Percentiles rank a stretch among this genome's conserved stretches.
phyloP scores from a whole-genome alignment of 2,797 vertebrate species.

The Enteromius unitaeniatus region DNA sequence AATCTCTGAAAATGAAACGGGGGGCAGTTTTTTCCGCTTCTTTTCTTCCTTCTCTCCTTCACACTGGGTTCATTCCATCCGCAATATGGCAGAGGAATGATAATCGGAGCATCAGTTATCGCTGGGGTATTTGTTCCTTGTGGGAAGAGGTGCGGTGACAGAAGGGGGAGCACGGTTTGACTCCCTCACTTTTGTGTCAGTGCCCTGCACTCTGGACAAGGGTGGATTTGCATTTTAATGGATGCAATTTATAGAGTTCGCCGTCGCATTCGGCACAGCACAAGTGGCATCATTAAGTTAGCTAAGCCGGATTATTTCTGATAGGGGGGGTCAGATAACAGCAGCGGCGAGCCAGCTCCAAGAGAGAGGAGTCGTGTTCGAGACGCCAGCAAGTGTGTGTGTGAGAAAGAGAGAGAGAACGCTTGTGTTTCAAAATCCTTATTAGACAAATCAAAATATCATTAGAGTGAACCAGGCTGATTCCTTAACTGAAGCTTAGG shows the following conservation, averaged over 20 bases:
- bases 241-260: slow-evolving; percentile 99
- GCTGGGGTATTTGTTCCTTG: slow-evolving; percentile 81
- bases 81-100: slow-evolving; percentile 83
- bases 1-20: slow-evolving; percentile 88
- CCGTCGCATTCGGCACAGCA: slow-evolving; percentile 90
- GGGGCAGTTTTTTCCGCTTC: slow-evolving; percentile 75
- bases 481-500: background rate
- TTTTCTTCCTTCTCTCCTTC: slow-evolving; percentile 70
- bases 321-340: slow-evolving; percentile 96
- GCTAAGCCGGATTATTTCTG: slow-evolving; percentile 99
- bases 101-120: slow-evolving; percentile 97
- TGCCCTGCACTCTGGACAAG: slow-evolving; percentile 69
- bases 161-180: slow-evolving; percentile 78
- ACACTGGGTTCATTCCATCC: slow-evolving; percentile 84
- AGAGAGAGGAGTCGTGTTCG: slow-evolving; percentile 38
- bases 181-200: slow-evolving; percentile 91
- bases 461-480: slow-evolving; percentile 8
- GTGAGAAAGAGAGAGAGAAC: background rate
- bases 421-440: slow-evolving; percentile 13
- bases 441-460: slow-evolving; percentile 1
- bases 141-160: slow-evolving; percentile 56
- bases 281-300: slow-evolving; percentile 99
- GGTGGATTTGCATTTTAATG: slow-evolving; percentile 99
- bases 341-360: slow-evolving; percentile 70
- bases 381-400: slow-evolving; percentile 53